Conservation (phyloP, 2,113 vertebrate species). For the Elephantulus edwardii region DNA sequence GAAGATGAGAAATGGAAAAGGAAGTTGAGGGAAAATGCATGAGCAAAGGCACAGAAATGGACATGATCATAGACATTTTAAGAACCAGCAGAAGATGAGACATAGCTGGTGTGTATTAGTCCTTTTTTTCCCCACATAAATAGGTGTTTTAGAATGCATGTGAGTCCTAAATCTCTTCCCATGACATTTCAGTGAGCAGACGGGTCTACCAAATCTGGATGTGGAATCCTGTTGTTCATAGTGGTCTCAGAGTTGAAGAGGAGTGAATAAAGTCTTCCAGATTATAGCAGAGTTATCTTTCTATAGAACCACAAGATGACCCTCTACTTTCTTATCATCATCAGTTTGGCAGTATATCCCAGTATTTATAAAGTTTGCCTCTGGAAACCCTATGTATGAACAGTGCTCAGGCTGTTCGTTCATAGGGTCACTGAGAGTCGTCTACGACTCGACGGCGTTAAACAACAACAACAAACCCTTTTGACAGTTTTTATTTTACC, state of each 20-base stretch:
- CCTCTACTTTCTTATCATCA: not conserved
- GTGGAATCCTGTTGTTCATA: not conserved
- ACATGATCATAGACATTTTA: not conserved
- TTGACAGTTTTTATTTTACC: not conserved
- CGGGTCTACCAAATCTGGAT: not conserved
- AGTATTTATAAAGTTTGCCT: too few relatives aligned
- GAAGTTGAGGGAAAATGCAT: not conserved
- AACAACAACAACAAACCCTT: too few relatives aligned
- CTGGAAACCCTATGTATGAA: too few relatives aligned
- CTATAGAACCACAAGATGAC: not conserved
- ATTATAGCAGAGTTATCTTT: constrained; percentile 14
- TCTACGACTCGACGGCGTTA: too few relatives aligned
- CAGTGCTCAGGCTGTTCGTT: too few relatives aligned
- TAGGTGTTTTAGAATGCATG: not conserved
- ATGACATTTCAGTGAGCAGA: not conserved
- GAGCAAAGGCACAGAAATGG: not conserved
- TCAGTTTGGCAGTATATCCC: not conserved
- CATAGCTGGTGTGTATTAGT: not conserved
- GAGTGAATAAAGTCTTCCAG: not conserved
- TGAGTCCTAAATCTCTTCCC: not conserved
- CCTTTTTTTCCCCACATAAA: not conserved
- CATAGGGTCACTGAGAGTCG: too few relatives aligned
- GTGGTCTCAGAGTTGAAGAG: not conserved
- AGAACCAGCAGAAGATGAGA: not conserved
- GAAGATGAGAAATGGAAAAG: not conserved